These are phyloP conservation scores for Ciona savignyi DNA, from an alignment of 23 tunicate species.

Conservation along the genomic window DNA sequence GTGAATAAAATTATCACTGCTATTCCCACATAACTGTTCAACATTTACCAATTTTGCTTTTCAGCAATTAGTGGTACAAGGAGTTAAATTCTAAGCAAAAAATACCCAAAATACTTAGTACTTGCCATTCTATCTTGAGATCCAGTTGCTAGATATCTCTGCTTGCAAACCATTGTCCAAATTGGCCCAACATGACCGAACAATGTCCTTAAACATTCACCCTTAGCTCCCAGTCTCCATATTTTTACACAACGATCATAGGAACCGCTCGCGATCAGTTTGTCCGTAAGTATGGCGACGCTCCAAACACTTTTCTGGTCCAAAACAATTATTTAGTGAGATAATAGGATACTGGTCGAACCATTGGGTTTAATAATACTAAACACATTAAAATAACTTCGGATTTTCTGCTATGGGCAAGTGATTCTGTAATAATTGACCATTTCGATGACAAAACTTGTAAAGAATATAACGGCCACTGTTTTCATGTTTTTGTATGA, in stretches of 20 bases:
- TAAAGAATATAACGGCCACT: too few relatives aligned
- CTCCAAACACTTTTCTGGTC: conserved; percentile 81
- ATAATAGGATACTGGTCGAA: too few relatives aligned
- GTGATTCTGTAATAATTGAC: too few relatives aligned
- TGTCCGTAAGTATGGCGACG: conserved; percentile 54
- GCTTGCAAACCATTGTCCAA: conserved; percentile 72
- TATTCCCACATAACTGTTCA: too few relatives aligned
- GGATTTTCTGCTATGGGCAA: too few relatives aligned
- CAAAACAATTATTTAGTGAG: too few relatives aligned
- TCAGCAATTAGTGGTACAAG: background rate
- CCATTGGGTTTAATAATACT: too few relatives aligned
- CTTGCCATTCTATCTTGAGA: conserved; percentile 65
- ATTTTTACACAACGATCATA: conserved; percentile 65
- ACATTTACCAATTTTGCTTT: background rate
- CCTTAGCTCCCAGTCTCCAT: conserved; percentile 44
- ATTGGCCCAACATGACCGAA: conserved; percentile 73
- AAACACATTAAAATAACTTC: too few relatives aligned
- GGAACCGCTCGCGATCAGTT: conserved; percentile 71
- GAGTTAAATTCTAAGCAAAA: too few relatives aligned
- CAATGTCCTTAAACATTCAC: conserved; percentile 61
- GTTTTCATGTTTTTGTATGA: too few relatives aligned
- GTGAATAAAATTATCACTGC: too few relatives aligned
- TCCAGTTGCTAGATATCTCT: conserved; percentile 57
- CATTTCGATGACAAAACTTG: too few relatives aligned
- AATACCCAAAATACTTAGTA: background rate